Percentiles rank a stretch among this genome's conserved stretches.
These are phyloP conservation scores for Halictus ligatus DNA, from an alignment of 2,888 invertebrate genomes.

Conservation along the genomic window DNA sequence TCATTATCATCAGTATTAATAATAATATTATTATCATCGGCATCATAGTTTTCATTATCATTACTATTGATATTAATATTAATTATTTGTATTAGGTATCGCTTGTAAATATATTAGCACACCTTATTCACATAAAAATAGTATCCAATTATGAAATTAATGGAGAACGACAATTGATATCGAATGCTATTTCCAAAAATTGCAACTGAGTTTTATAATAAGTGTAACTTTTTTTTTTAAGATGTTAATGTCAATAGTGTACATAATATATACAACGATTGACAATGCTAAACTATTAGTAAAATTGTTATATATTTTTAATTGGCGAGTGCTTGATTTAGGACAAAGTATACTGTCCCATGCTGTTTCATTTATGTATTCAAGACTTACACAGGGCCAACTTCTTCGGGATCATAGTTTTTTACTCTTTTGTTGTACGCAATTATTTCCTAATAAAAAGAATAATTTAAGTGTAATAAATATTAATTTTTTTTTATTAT, in stretches of 20 bases:
- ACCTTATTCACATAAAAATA: constrained; percentile 64
- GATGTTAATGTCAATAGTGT: constrained; percentile 65
- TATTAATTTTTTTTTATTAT: neutral
- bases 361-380: constrained; percentile 33
- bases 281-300: constrained; percentile 70
- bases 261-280: constrained; percentile 73
- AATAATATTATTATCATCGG: constrained; percentile 52
- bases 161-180: constrained; percentile 33
- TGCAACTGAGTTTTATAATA: constrained; percentile 44
- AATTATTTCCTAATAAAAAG: constrained; percentile 67
- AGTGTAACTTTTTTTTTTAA: constrained; percentile 27
- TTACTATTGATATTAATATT: constrained; percentile 58
- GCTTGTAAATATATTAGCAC: constrained; percentile 70
- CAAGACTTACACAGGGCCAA: constrained; percentile 68
- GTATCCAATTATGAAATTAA: constrained; percentile 51
- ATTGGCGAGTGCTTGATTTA: constrained; percentile 59
- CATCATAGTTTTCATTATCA: constrained; percentile 45
- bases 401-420: constrained; percentile 72
- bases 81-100: constrained; percentile 63
- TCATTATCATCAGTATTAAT: constrained; percentile 33
- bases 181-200: constrained; percentile 43
- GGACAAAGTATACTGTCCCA: constrained; percentile 57
- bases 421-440: constrained; percentile 73
- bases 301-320: constrained; percentile 64
- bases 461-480: neutral